Evolutionary conservation across 2,888 invertebrate genomes (phyloP).

Genomic region (Pilophorus perplexus): DNA sequence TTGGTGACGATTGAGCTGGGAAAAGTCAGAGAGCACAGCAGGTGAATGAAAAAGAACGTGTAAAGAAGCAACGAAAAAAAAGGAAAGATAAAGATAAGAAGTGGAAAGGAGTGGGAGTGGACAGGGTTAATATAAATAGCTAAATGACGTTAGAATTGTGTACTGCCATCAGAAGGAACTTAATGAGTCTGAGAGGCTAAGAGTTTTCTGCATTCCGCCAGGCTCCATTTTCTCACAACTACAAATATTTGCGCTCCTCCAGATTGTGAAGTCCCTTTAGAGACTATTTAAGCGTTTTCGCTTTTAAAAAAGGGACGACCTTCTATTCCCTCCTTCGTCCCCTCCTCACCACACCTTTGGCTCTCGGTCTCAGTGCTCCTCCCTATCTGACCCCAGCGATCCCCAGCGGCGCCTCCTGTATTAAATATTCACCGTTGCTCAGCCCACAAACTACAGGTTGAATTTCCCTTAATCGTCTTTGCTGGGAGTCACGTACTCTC

Average conservation of each 20-base stretch:
- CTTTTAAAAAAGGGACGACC: constrained; percentile 21
- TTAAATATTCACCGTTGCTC: constrained; percentile 1
- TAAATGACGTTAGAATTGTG: constrained; percentile 34
- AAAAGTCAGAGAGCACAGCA: background rate
- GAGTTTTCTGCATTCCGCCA: constrained; percentile 27
- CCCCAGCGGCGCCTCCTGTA: background rate
- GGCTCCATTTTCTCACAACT: constrained; percentile 33
- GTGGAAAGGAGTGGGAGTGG: constrained; percentile 2
- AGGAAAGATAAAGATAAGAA: constrained; percentile 9
- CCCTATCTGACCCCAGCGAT: constrained; percentile 1
- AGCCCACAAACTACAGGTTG: background rate
- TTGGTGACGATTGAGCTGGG: too few relatives aligned
- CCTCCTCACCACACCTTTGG: background rate
- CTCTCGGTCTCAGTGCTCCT: background rate
- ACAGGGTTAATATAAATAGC: constrained; percentile 33
- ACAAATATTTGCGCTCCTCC: constrained; percentile 33
- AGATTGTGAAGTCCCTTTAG: constrained; percentile 29
- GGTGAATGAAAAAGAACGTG: background rate
- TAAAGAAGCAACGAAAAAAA: background rate
- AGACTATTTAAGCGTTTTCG: constrained; percentile 34
- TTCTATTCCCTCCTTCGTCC: background rate
- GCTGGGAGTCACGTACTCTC: too few relatives aligned
- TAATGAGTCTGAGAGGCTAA: constrained; percentile 31
- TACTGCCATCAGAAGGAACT: constrained; percentile 32
- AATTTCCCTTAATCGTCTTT: too few relatives aligned